phyloP scores from a whole-genome alignment of 2,113 vertebrate genomes.

The Noctilio leporinus region DNA sequence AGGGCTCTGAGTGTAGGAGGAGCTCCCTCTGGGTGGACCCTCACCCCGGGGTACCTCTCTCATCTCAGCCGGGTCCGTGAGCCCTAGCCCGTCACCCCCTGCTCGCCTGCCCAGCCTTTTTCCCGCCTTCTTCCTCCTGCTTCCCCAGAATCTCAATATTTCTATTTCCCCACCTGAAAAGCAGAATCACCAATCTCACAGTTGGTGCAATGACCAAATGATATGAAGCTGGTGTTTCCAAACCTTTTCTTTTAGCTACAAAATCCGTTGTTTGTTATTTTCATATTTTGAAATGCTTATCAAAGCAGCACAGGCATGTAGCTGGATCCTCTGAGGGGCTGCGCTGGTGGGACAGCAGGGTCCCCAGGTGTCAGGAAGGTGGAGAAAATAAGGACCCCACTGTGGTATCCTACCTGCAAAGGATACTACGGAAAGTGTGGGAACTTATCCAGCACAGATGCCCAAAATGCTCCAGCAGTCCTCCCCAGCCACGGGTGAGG shows the following conservation, averaged over 20 bases:
- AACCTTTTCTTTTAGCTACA: not conserved
- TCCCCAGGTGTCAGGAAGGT: not conserved
- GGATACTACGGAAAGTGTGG: not conserved
- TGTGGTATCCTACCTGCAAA: not conserved
- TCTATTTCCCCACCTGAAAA: not conserved
- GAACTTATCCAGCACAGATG: accelerated
- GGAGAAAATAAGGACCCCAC: not conserved
- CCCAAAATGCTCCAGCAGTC: not conserved
- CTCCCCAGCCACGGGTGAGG: not conserved
- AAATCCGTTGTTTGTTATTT: not conserved
- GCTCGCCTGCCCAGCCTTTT: not conserved
- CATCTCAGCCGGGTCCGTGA: accelerated
- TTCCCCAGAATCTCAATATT: not conserved
- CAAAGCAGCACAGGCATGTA: not conserved
- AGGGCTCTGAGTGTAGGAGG: accelerated
- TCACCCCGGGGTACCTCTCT: not conserved
- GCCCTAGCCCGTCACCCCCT: not conserved
- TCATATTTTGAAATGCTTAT: not conserved
- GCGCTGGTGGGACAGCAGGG: not conserved
- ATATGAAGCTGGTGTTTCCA: not conserved
- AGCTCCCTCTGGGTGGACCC: accelerated
- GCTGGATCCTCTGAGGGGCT: not conserved
- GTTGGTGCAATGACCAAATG: not conserved
- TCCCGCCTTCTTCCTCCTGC: not conserved
- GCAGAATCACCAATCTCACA: not conserved